A percentile compares a stretch with the other conserved stretches of the same genome.
phyloP scores from a whole-genome alignment of 2,888 invertebrate species.

The Mayetiola destructor region DNA sequence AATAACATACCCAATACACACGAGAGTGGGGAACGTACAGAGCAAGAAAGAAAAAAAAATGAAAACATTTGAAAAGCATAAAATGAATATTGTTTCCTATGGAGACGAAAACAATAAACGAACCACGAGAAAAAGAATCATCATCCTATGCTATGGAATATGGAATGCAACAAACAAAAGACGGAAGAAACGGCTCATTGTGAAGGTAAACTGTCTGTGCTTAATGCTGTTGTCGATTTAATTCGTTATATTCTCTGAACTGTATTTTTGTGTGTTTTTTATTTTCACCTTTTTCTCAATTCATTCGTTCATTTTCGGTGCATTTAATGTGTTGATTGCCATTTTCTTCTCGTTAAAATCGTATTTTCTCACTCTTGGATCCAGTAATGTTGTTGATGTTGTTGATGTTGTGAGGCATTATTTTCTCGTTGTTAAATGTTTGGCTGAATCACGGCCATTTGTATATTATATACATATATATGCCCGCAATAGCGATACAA shows the following conservation, averaged over 20 bases:
- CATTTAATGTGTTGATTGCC: constrained; percentile 6
- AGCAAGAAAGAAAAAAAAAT: neutral
- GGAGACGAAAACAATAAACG: neutral
- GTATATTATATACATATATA: too few relatives aligned
- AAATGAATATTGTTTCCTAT: constrained; percentile 8
- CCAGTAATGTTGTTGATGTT: neutral
- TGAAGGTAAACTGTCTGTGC: constrained; percentile 5
- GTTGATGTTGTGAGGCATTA: neutral
- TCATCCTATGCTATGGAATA: neutral
- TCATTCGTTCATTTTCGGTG: neutral
- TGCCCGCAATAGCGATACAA: too few relatives aligned
- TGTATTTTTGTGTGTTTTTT: neutral
- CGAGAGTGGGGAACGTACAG: too few relatives aligned
- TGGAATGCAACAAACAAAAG: neutral
- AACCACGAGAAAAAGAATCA: too few relatives aligned
- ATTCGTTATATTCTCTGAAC: neutral
- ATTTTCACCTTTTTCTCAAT: neutral
- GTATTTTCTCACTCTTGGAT: neutral
- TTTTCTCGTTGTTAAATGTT: neutral
- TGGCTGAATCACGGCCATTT: too few relatives aligned
- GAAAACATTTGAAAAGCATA: constrained; percentile 4
- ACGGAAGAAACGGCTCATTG: neutral
- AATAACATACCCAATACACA: neutral
- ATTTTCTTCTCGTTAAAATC: constrained; percentile 10
- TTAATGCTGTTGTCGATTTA: constrained; percentile 8